These are phyloP conservation scores for Saccostrea glomerata DNA, from an alignment of 1,140 invertebrate species.

Conservation along the genomic window DNA sequence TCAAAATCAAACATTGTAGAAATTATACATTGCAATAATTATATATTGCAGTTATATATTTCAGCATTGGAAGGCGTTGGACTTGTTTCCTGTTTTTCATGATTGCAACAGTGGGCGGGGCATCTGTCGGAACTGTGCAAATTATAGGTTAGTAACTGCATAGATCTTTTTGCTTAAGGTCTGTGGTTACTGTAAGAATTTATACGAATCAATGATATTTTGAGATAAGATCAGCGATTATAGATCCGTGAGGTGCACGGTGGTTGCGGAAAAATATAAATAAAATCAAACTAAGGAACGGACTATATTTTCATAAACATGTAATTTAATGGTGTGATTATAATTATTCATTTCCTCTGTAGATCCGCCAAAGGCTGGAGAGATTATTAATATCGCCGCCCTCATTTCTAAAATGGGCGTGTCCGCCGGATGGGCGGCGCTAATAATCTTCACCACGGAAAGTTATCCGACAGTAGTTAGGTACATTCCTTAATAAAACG, in stretches of 20 bases:
- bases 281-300: no score
- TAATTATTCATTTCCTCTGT: background rate
- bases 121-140: constrained; percentile 13
- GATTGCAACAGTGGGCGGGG: background rate
- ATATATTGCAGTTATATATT: background rate
- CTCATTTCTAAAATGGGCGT: constrained; percentile 64
- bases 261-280: no score
- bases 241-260: no score
- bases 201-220: no score
- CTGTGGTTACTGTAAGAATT: no score
- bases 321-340: background rate
- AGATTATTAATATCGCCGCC: constrained; percentile 53
- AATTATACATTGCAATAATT: background rate
- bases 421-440: constrained; percentile 65
- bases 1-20: no score
- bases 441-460: constrained; percentile 66
- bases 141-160: background rate
- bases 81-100: constrained; percentile 31
- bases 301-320: no score
- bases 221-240: no score
- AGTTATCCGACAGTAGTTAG: constrained; percentile 72
- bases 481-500: constrained; percentile 42
- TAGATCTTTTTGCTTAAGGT: no score
- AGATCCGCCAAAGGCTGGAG: constrained; percentile 36
- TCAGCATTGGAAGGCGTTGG: constrained; percentile 9